Evolutionary conservation across 2,797 vertebrate genomes (phyloP).

Genomic region (Okamejei kenojei): DNA sequence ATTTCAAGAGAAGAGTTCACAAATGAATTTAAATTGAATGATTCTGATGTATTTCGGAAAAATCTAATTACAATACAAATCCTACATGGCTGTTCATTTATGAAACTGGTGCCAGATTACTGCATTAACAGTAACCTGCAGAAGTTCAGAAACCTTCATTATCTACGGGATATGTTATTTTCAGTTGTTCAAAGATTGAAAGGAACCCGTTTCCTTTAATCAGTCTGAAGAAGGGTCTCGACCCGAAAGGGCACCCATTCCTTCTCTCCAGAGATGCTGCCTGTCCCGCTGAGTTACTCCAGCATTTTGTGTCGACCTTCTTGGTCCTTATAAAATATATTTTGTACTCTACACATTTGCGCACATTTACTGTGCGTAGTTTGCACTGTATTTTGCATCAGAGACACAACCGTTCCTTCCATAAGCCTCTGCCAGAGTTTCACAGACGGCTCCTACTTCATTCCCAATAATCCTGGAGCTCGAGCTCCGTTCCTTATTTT

Average conservation of each 20-base stretch:
- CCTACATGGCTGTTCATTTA: background rate
- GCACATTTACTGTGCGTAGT: background rate
- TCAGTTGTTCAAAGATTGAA: background rate
- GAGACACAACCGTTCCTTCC: background rate
- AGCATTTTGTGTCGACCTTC: no score
- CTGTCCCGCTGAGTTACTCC: no score
- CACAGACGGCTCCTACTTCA: background rate
- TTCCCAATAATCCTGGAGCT: background rate
- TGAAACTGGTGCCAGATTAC: background rate
- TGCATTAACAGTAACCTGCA: background rate
- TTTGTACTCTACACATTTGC: background rate
- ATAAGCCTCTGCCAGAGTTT: background rate
- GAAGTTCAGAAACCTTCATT: background rate
- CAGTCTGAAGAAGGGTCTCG: no score
- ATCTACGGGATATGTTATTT: background rate
- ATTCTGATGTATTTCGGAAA: conserved; percentile 1
- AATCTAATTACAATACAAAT: background rate
- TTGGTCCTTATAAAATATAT: background rate
- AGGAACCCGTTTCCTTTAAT: background rate
- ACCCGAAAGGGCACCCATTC: no score
- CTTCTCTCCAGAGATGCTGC: no score
- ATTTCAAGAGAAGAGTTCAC: background rate
- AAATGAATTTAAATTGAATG: background rate
- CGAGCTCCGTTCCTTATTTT: background rate
- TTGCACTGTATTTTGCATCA: background rate